Base-by-base conservation (phyloP, 1,140 invertebrate species). In the Oedothorax gibbosus region DNA sequence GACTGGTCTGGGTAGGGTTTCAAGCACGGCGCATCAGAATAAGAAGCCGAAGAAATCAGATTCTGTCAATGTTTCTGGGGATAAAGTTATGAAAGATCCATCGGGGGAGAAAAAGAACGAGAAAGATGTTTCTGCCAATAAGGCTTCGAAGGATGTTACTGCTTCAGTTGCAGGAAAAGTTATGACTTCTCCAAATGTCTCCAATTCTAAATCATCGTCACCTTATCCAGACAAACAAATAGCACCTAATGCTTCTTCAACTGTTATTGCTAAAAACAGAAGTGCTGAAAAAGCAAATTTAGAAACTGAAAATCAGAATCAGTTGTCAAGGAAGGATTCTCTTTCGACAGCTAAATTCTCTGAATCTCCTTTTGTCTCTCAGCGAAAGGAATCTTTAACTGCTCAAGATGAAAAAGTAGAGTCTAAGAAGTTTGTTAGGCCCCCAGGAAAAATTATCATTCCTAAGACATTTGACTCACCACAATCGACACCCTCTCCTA, bases 31-130 rank as follows among this genome's bases (percentile, higher is more conserved):
- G 14, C 79, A 83, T 12, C 66, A 79, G 68, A 87, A 54, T 7
- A 86, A 87, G 64, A 88, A 87, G 66, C 78, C 78, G 11, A 88
- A 20, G 49, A 85, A 86, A 14, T 79, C 68, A 9, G 69, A 72
- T 53, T 72, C 81, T 54, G 7, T 21, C 14, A 77, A 76, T 53
- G 35, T 49, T 64, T 3, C 8, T 60, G 35, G 35, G 2, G 35
- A 35, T 35, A 35, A 35, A 35, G 10, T 84, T 5, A 71, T 51
- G 15, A 53, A 77, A 10, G 62, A 73, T 9, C 4, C n/a, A 49
- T 15, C 54, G 14, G 12, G 14, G 51, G 69, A 75, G 20, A 66
- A n/a, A 49, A 62, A 18, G 7, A 64, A 20, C 21, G 54, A 54
- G 57, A 77, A 85, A 15, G 72, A 60, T 6, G 18, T 35, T 15